These are phyloP conservation scores for Aulostomus chinensis DNA, from an alignment of 2,797 vertebrate species.

Conservation along the genomic window DNA sequence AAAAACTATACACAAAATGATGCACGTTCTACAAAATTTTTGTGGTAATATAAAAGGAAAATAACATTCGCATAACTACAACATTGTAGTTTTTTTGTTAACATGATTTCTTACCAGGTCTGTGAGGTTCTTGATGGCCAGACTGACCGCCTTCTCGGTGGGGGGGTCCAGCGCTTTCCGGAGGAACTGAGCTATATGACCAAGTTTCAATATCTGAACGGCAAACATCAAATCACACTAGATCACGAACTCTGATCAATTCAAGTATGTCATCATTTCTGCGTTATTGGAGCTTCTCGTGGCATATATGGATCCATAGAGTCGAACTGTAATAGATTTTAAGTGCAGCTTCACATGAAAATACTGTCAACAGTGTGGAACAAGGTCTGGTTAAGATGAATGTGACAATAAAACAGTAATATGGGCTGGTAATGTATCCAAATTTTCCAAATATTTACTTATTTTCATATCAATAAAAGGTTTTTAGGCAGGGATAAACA, in stretches of 20 bases:
- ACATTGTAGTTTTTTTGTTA: too few species aligned
- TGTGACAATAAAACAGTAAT: background rate
- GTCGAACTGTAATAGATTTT: background rate
- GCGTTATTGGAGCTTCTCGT: background rate
- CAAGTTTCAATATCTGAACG: conserved; percentile 90
- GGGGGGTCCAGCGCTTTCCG: conserved; percentile 91
- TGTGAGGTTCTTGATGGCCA: conserved; percentile 91
- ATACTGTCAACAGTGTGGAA: background rate
- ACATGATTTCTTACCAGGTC: conserved; percentile 83
- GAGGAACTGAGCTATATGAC: conserved; percentile 89
- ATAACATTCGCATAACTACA: too few species aligned
- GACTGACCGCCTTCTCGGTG: conserved; percentile 82
- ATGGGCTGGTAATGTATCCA: too few species aligned
- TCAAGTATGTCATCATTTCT: background rate
- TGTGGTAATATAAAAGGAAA: too few species aligned
- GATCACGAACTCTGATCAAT: background rate
- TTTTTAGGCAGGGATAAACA: conserved; percentile 15
- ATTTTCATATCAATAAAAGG: conserved; percentile 9
- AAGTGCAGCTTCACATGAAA: background rate
- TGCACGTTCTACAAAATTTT: too few species aligned
- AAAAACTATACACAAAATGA: too few species aligned
- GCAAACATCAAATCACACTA: conserved; percentile 12
- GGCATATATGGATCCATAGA: background rate
- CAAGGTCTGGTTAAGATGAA: too few species aligned
- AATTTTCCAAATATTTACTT: conserved; percentile 7